These are phyloP conservation scores for Chrysina gloriosa DNA, from an alignment of 2,888 invertebrate species.

Conservation along the genomic window DNA sequence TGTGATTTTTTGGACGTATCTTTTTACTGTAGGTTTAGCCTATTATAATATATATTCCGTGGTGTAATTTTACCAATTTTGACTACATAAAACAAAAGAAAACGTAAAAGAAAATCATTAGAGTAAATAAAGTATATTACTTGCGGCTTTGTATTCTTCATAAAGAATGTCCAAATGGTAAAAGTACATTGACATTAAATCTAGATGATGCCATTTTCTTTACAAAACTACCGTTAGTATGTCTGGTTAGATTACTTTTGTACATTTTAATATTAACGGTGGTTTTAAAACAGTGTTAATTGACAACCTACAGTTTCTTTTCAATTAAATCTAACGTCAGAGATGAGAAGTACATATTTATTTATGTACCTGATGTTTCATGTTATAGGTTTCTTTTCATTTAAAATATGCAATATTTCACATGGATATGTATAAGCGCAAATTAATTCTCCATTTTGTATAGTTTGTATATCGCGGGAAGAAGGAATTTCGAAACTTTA, in stretches of 20 bases:
- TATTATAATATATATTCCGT: slow-evolving; percentile 46
- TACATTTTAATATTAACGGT: slow-evolving; percentile 33
- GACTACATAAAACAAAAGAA: slow-evolving; percentile 40
- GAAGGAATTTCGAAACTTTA: neutral
- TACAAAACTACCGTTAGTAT: slow-evolving; percentile 47
- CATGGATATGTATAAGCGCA: slow-evolving; percentile 32
- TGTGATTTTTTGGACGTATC: slow-evolving; percentile 45
- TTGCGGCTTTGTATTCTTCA: slow-evolving; percentile 38
- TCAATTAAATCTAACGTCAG: slow-evolving; percentile 42
- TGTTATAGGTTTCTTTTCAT: slow-evolving; percentile 44
- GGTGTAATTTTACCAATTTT: slow-evolving; percentile 54
- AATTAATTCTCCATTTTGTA: slow-evolving; percentile 16
- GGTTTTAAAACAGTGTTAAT: slow-evolving; percentile 34
- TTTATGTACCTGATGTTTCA: slow-evolving; percentile 61
- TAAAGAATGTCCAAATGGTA: slow-evolving; percentile 48
- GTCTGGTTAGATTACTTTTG: slow-evolving; percentile 40
- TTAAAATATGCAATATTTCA: slow-evolving; percentile 42
- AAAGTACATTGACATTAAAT: slow-evolving; percentile 48
- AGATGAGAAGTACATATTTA: slow-evolving; percentile 59
- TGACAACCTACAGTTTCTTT: slow-evolving; percentile 29
- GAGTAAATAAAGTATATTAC: slow-evolving; percentile 39
- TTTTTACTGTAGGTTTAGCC: slow-evolving; percentile 52
- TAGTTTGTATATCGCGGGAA: slow-evolving; percentile 22
- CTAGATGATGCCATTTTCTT: slow-evolving; percentile 46
- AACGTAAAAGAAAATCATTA: slow-evolving; percentile 32